phyloP scores from a whole-genome alignment of 1,140 invertebrate genomes.

The Temnothorax curvispinosus region DNA sequence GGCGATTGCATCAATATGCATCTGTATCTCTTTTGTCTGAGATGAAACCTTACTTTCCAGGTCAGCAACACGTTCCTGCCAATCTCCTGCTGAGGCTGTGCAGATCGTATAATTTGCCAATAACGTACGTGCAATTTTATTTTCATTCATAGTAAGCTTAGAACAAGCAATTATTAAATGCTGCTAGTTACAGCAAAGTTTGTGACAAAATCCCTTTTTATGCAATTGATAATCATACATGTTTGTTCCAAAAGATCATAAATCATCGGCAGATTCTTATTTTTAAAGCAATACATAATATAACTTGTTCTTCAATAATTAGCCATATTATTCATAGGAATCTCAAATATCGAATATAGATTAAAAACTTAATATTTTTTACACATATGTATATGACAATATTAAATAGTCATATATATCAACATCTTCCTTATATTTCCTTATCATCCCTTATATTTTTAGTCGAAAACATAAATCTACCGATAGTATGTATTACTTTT shows the following conservation, averaged over 20 bases:
- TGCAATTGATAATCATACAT: constrained; percentile 23
- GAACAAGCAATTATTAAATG: constrained; percentile 56
- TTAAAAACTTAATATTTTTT: not conserved
- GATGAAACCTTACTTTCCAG: constrained; percentile 81
- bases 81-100: constrained; percentile 82
- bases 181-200: not conserved
- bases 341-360: not conserved
- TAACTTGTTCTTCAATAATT: not conserved
- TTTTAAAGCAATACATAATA: not conserved
- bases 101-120: constrained; percentile 78
- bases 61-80: constrained; percentile 79
- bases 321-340: not conserved
- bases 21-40: constrained; percentile 84
- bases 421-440: too few species aligned
- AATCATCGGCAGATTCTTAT: constrained; percentile 28
- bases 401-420: too few species aligned
- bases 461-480: constrained; percentile 14
- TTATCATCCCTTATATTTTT: not conserved
- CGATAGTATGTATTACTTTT: not conserved
- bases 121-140: constrained; percentile 66
- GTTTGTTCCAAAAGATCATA: constrained; percentile 12
- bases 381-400: not conserved
- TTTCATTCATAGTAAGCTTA: constrained; percentile 59
- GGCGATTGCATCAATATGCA: constrained; percentile 87
- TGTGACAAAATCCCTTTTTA: not conserved